These are phyloP conservation scores for Odontocerum albicorne DNA, from an alignment of 2,888 invertebrate genomes.

Conservation along the genomic window DNA sequence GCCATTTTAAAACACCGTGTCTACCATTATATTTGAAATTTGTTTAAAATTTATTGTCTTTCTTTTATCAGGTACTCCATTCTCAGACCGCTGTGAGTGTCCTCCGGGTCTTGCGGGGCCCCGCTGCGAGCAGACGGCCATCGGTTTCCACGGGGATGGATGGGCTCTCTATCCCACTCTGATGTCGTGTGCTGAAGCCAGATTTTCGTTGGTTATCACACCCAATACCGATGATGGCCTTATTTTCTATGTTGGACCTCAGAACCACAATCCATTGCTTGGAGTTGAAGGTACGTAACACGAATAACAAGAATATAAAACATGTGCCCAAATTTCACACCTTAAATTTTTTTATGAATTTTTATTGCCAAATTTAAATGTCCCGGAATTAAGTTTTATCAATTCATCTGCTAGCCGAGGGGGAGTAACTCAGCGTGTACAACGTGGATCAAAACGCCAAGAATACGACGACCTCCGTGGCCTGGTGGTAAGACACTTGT, in stretches of 20 bases:
- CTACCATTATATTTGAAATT: too few species aligned
- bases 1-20: too few species aligned
- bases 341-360: too few species aligned
- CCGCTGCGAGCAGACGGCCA: constrained; percentile 84
- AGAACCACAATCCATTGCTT: constrained; percentile 62
- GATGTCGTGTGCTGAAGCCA: constrained; percentile 82
- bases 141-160: constrained; percentile 88
- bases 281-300: constrained; percentile 64
- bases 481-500: too few species aligned
- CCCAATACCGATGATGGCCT: constrained; percentile 78
- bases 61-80: constrained; percentile 51
- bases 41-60: background rate
- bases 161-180: constrained; percentile 92
- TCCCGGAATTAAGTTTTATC: too few species aligned
- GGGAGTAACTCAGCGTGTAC: too few species aligned
- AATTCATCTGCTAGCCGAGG: too few species aligned
- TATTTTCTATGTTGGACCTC: constrained; percentile 89
- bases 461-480: too few species aligned
- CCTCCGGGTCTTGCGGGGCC: constrained; percentile 80
- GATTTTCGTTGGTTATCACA: constrained; percentile 78
- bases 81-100: constrained; percentile 77
- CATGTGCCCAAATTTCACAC: too few species aligned
- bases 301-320: too few species aligned
- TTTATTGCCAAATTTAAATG: too few species aligned
- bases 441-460: too few species aligned